Conservation (phyloP, 2,113 vertebrate genomes). For the Trichomycterus rosablanca region DNA sequence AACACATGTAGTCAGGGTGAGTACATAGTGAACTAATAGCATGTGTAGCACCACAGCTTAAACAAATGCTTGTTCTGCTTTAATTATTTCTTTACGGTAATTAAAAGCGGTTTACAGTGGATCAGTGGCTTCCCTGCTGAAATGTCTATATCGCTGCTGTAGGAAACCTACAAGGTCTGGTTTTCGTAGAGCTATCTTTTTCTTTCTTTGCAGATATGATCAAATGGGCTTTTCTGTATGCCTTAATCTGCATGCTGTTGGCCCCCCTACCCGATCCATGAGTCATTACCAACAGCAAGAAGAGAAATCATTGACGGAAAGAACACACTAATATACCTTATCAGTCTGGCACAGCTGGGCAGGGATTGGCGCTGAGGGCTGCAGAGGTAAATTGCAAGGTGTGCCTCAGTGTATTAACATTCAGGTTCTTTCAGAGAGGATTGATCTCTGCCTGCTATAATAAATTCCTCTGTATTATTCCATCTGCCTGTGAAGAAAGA, state of each 20-base stretch:
- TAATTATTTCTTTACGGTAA: conserved; percentile 20
- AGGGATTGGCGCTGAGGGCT: conserved; percentile 43
- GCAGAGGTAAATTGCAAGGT: conserved; percentile 56
- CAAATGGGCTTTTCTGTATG: conserved; percentile 48
- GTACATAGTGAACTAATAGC: conserved; percentile 40
- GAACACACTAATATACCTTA: conserved; percentile 60
- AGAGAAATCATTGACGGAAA: conserved; percentile 56
- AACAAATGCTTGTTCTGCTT: conserved; percentile 23
- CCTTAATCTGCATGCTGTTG: conserved; percentile 51
- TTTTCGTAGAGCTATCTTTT: conserved; percentile 19
- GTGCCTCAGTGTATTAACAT: conserved; percentile 54
- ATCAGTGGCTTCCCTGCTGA: not conserved
- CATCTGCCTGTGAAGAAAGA: conserved; percentile 45
- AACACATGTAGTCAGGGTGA: conserved; percentile 44
- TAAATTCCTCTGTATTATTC: conserved; percentile 43
- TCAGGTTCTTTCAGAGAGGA: conserved; percentile 49
- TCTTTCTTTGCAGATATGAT: conserved; percentile 44
- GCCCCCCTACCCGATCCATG: conserved; percentile 49
- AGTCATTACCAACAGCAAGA: conserved; percentile 57
- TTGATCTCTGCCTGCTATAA: conserved; percentile 46
- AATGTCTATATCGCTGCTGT: conserved; percentile 4
- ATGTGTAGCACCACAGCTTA: conserved; percentile 28
- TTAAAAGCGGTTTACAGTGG: conserved; percentile 27
- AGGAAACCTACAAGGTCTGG: not conserved
- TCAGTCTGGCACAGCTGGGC: conserved; percentile 55